Evolutionary conservation across 2,888 invertebrate genomes (phyloP).

Genomic region (Stenotaenia linearis): DNA sequence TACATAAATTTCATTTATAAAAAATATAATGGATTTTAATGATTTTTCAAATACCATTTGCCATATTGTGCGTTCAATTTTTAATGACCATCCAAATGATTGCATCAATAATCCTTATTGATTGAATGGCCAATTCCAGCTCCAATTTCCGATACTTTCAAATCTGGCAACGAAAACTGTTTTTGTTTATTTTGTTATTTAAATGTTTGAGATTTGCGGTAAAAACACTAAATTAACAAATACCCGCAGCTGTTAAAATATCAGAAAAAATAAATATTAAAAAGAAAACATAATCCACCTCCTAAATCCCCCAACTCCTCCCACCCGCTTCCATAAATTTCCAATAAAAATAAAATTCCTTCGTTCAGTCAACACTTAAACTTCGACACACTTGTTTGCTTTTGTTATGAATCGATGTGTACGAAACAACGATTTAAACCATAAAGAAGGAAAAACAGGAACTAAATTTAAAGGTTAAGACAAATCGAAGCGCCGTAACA

Average conservation of each 20-base stretch:
- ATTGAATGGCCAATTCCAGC: not conserved
- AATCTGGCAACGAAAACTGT: too few species aligned
- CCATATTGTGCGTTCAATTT: not conserved
- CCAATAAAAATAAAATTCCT: constrained; percentile 13
- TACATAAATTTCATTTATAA: not conserved
- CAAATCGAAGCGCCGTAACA: too few species aligned
- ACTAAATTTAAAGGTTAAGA: too few species aligned
- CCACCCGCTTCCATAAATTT: not conserved
- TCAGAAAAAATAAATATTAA: not conserved
- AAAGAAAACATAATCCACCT: not conserved
- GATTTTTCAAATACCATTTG: not conserved
- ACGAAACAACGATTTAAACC: not conserved
- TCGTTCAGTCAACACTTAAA: not conserved
- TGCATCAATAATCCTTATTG: not conserved
- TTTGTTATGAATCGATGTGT: not conserved
- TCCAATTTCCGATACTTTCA: too few species aligned
- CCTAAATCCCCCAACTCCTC: not conserved
- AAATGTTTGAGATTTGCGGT: too few species aligned
- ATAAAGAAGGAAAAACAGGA: too few species aligned
- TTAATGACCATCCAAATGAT: not conserved
- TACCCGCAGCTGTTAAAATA: not conserved
- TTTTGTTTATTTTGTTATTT: too few species aligned
- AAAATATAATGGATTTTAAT: not conserved
- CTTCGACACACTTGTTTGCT: not conserved
- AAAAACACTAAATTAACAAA: not conserved